A percentile compares a stretch with the other conserved stretches of the same genome.
phyloP scores from a whole-genome alignment of 2,113 vertebrate species.

The Cricetomys ansorgei region DNA sequence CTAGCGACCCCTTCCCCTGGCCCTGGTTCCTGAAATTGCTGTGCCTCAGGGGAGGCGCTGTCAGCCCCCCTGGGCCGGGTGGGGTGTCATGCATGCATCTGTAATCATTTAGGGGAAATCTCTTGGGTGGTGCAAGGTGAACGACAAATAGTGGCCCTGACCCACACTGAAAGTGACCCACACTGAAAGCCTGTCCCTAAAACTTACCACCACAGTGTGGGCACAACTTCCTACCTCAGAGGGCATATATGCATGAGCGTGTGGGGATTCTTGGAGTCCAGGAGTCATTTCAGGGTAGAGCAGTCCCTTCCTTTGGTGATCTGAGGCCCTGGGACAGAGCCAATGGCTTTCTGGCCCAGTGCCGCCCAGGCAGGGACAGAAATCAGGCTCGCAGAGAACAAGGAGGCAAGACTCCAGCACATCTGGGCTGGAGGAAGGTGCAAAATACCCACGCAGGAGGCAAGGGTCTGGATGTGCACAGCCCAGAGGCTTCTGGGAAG shows the following conservation, averaged over 20 bases:
- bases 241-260: neutral
- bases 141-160: neutral
- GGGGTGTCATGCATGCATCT: neutral
- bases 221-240: neutral
- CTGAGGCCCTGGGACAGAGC: neutral
- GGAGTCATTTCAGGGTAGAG: neutral
- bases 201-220: neutral
- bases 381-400: neutral
- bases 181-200: neutral
- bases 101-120: neutral
- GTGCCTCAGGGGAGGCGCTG: neutral
- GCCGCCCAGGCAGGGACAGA: neutral
- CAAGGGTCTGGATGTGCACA: neutral
- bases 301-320: neutral
- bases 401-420: constrained; percentile 62
- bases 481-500: neutral
- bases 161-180: neutral
- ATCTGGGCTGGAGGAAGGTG: constrained; percentile 70
- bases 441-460: neutral
- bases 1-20: neutral
- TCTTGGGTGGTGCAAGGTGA: neutral
- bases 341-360: neutral
- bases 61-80: neutral
- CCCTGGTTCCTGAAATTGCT: neutral
- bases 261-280: neutral